Evolutionary conservation across 1,140 invertebrate genomes (phyloP), one percentile per base, ranked within the genome.

Genomic region (Pseudomyrmex cubaensis): DNA sequence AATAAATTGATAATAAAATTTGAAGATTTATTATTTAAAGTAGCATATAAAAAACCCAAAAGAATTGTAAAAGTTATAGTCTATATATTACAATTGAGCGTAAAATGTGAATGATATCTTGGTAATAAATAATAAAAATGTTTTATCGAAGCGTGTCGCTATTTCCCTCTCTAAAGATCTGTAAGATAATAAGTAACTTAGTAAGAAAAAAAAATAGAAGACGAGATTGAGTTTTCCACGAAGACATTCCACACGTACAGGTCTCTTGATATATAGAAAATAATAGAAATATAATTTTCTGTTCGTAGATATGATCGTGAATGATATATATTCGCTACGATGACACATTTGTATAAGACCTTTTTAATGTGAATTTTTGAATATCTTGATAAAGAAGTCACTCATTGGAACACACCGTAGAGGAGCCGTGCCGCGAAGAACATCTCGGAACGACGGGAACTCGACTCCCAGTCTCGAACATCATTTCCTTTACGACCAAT

Each of bases 401-500:
- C 76, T 84, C 67, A 50, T 57, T n/a, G 61, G 35, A 52, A 13
- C 17, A 20, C 3, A 64, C 48, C 54, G 8, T 84, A 22, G 44
- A 44, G n/a, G 10, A 50, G 12, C 57, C 17, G 25, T 48, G 17
- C 56, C 25, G 76, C 69, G 56, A 73, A 76, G 17, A 66, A 64
- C 69, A 56, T 61, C 61, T 85, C 10, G 75, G 48, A 50, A 84
- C 70, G 63, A 61, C 57, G 61, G 48, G 74, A 56, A 67, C 50
- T 67, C 62, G 25, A 57, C 64, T 80, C 8, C 57, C 54, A 61
- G 20, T 62, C 77, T 22, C 85, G 67, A 89, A 84, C 90, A 88
- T 90, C 87, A 87, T 88, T 85, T 74, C 78, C 76, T 90, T 90
- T 90, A 90, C 89, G 89, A 90, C 89, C 89, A 90, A 90, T 90